These are phyloP conservation scores for Thecocarcelia acutangulata DNA, from an alignment of 2,888 invertebrate species.

Conservation along the genomic window DNA sequence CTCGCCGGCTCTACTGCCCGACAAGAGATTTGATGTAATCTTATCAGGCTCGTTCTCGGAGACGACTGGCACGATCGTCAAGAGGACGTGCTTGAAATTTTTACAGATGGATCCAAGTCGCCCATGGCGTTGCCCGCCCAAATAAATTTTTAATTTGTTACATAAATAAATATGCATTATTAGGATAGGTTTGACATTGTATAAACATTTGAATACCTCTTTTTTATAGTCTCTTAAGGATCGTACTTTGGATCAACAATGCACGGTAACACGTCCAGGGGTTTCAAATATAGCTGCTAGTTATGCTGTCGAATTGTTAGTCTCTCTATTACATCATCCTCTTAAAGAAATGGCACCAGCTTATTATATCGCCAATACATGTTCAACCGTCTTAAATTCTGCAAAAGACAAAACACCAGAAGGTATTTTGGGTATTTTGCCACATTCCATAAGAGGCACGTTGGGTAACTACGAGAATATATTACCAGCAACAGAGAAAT, in stretches of 20 bases:
- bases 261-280: constrained; percentile 98
- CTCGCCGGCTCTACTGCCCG: too few species aligned
- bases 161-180: too few species aligned
- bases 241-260: constrained; percentile 98
- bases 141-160: too few species aligned
- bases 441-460: constrained; percentile 97
- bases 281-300: constrained; percentile 94
- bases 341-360: constrained; percentile 86
- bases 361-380: constrained; percentile 79
- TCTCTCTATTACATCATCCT: constrained; percentile 93
- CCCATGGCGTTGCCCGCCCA: too few species aligned
- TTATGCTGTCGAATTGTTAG: constrained; percentile 93
- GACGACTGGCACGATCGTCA: too few species aligned
- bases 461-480: constrained; percentile 91
- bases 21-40: too few species aligned
- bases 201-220: too few species aligned
- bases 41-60: too few species aligned
- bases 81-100: too few species aligned
- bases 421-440: constrained; percentile 90
- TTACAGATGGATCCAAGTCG: too few species aligned
- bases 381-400: constrained; percentile 67
- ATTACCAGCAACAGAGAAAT: constrained; percentile 91
- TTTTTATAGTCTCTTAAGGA: constrained; percentile 89
- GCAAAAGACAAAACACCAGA: constrained; percentile 81
- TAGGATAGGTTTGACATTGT: too few species aligned